Evolutionary conservation across 2,113 vertebrate species (phyloP).

Genomic region (Phoxinus phoxinus): DNA sequence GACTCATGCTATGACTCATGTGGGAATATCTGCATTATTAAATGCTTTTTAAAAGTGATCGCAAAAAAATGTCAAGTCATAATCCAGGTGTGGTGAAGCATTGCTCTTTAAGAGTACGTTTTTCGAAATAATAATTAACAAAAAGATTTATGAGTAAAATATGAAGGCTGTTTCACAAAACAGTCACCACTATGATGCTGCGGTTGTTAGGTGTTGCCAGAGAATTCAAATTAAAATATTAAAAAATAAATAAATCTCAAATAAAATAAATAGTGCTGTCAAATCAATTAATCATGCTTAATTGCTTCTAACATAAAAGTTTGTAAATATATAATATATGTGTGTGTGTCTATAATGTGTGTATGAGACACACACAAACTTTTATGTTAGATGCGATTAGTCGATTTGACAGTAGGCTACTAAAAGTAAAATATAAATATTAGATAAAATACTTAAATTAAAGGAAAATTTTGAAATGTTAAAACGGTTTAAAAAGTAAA

Average conservation of each 20-base stretch:
- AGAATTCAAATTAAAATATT: too few species aligned
- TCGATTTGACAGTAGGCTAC: too few species aligned
- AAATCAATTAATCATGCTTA: too few species aligned
- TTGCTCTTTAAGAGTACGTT: not conserved
- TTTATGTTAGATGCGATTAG: too few species aligned
- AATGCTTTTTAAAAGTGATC: conserved; percentile 27
- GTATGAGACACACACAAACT: too few species aligned
- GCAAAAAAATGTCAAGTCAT: conserved; percentile 32
- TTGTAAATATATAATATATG: too few species aligned
- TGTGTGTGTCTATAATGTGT: too few species aligned
- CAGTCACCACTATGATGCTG: not conserved
- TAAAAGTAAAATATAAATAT: too few species aligned
- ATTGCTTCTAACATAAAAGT: too few species aligned
- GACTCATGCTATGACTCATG: conserved; percentile 27
- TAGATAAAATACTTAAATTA: too few species aligned
- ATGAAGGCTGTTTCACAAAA: not conserved
- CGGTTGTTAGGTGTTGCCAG: not conserved
- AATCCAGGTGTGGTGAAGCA: conserved; percentile 41
- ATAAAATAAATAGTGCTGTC: not conserved
- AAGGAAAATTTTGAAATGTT: too few species aligned
- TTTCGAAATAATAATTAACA: not conserved
- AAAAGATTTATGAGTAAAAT: not conserved
- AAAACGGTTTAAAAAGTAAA: too few species aligned
- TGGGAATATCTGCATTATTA: conserved; percentile 48
- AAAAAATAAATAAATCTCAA: not conserved